phyloP scores from a whole-genome alignment of 1,140 invertebrate genomes.

The Brachionus plicatilis region DNA sequence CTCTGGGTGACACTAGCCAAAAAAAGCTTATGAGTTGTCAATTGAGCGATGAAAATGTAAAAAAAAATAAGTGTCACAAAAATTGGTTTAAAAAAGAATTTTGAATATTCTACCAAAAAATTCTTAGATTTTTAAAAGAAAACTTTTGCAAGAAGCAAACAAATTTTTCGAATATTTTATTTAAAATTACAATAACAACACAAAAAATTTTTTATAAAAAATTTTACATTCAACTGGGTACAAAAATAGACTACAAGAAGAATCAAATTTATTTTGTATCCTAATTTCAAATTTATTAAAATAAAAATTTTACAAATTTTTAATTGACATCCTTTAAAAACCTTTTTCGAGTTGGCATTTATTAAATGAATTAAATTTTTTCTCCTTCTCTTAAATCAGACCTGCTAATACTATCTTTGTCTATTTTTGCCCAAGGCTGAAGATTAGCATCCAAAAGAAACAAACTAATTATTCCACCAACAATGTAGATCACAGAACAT shows the following conservation, averaged over 20 bases:
- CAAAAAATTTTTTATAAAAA: neutral
- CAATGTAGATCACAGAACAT: slow-evolving; percentile 15
- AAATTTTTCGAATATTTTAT: neutral
- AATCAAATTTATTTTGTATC: too few species aligned
- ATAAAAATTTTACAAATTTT: neutral
- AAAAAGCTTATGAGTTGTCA: too few species aligned
- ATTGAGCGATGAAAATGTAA: too few species aligned
- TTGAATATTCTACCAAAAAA: too few species aligned
- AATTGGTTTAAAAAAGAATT: too few species aligned
- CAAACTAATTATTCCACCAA: neutral
- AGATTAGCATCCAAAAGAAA: neutral
- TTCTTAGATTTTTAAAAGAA: neutral
- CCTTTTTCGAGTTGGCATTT: neutral
- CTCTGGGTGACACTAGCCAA: too few species aligned
- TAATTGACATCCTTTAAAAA: neutral
- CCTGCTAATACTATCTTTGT: neutral
- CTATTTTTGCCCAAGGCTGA: neutral
- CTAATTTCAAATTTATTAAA: neutral
- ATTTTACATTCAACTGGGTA: neutral
- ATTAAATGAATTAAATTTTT: neutral
- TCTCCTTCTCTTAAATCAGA: neutral
- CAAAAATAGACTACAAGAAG: neutral
- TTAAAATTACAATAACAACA: neutral
- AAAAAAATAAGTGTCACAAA: too few species aligned
- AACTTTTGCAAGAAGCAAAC: neutral